Base-by-base conservation (phyloP, 2,113 vertebrate genomes). In the Ophthalmolycus amberensis region DNA sequence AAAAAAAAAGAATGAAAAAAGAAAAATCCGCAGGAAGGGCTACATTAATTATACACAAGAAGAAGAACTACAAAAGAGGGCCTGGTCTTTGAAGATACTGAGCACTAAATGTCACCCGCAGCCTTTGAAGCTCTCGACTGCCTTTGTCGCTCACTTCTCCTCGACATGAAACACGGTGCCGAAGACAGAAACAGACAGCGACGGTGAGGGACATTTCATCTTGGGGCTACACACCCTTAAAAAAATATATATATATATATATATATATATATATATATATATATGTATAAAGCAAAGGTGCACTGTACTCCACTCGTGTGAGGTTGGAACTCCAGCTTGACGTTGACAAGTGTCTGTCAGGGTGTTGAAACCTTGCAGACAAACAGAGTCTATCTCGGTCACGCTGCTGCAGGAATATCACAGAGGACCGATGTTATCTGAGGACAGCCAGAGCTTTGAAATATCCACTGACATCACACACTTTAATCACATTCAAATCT, bases 81-180 rank as follows among this genome's bases (percentile, higher is more conserved):
- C 67, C 92, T 93, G 90, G 83, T 91, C 95, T 96, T 96, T 97
- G 96, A 96, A 96, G 96, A 94, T 89, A 87, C 86, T 0, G 83
- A 89, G 87, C 82, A 56, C 92, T 93, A 90, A 93, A 93, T 93
- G 92, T 92, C 92, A 92, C 80, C 79, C 68, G 18, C 79, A 79
- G 86, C 85, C 91, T 93, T 91, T 92, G 92, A 93, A 92, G 89
- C 85, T 85, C 78, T 86, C 77, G 66, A 66, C 85, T 52, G 84
- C 77, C 86, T 90, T 92, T 92, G 92, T 91, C 87, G 88, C 81
- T 79, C 63, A 34, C 76, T 81, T 74, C 86, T 86, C 56, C 79
- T 69, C 75, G 2, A 90, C 90, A 93, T 91, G 89, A 92, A 87
- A 91, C 84, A 62, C 25, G 7, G 68, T 3, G 58, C 1, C 5